Base-by-base conservation (phyloP, 1,140 invertebrate genomes). In the Camponotus pennsylvanicus region DNA sequence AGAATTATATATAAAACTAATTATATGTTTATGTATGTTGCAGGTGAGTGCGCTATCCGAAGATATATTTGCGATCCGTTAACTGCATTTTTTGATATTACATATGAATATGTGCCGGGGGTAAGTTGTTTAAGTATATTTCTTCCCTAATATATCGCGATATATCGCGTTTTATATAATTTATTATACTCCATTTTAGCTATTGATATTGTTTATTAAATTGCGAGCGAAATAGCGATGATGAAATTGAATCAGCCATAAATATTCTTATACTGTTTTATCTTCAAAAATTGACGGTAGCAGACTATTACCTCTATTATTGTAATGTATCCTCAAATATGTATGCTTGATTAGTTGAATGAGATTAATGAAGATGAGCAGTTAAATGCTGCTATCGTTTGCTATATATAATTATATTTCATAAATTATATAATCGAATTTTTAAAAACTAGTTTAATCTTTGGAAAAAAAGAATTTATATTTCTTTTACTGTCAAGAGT, bases 301-400 rank as follows among this genome's bases (percentile, higher is more conserved):
- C 21, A 57, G 15, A 82, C 15, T 18, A 21, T 18, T 15, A 6
- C 5, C 5, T 21, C 13, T n/a, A 11, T 7, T 34, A 15, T 15
- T 15, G 55, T 18, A 21, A 4, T 37, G 42, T 40, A 42, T 34
- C 49, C 5, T 86, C 52, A 88, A 88, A 88, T 86, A 86, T 88
- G 86, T 67, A 86, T 79, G 75, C 40, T 79, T 85, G 79, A 87
- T 84, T 76, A 83, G 34, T 11, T 34, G 69, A 18, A n/a, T 18
- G n/a, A 57, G 27, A 27, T 27, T 27, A 27, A 27, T 27, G 27
- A 27, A 27, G 27, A 18, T 27, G 59, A 64, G 18, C 27, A 11
- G 57, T 82, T 86, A 86, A 82, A 69, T 83, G 40, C 21, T 15
- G 15, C 13, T 69, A 49, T 55, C n/a, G 40, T 79, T 69, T 37